Base-by-base conservation (phyloP, 2,797 vertebrate species). In the Caiman crocodilus region DNA sequence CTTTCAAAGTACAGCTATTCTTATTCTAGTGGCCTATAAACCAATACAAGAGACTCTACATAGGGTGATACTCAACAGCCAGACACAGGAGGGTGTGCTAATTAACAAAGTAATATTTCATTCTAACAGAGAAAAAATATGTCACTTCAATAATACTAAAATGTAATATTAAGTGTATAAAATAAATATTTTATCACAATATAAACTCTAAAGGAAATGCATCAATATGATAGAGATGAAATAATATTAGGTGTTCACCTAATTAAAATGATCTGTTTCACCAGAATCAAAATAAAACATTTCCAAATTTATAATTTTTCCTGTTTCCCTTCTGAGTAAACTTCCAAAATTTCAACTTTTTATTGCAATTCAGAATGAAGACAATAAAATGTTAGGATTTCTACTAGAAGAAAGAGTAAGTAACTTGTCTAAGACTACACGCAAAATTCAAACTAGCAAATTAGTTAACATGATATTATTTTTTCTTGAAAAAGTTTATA, bases 401-500 rank as follows among this genome's bases (percentile, higher is more conserved):
- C 80, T 35, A 32, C 26, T 20, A 84, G 12, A 59, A 9, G 17
- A 92, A 86, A 92, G 90, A 94, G 83, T 59, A 61, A 79, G 17
- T 61, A 10, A 16, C 3, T 10, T 2, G 16, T 65, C 81, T 77
- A 17, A 89, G 86, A 64, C 56, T 1, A 61, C 6, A 9, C n/a
- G n/a, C 50, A 50, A 3, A 76, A 2, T 74, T 17, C 2, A 87
- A 10, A 82, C 15, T 2, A 60, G 1, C 20, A 83, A 87, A 50
- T 50, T 71, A 77, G 20, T 82, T 91, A 20, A 85, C 81, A 87
- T 25, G 6, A 10, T 32, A 67, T 77, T 91, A 76, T 65, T 90
- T 65, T 57, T 92, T 83, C 55, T 60, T 85, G 23, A 88, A 32
- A 83, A 84, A 95, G 84, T 30, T 42, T 21, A 85, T 84, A 92